Base-by-base conservation (phyloP, 2,888 invertebrate species). In the Hemithea aestivaria region DNA sequence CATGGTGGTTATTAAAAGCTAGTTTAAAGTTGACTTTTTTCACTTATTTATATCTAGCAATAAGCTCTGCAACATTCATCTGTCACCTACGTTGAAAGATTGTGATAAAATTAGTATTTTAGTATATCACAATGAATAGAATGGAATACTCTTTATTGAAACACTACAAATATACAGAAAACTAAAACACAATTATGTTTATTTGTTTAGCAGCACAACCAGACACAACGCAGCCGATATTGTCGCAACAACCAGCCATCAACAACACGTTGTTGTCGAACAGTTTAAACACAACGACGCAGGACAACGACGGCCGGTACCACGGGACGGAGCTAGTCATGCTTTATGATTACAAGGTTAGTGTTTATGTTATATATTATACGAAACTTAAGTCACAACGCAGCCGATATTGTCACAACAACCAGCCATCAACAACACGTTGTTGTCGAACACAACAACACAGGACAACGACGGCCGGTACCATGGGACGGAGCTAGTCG, bases 321-420 rank as follows among this genome's bases (percentile, higher is more conserved):
- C 94, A 94, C 67, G 96, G 96, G 45, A 96, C 96, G 1, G 96
- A 97, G 73, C 89, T 97, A 66, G 96, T 97, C 56, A 96, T 97
- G 92, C 89, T 97, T 10, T 97, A 97, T 71, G 97, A 97, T 87
- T 98, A 97, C 80, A 96, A 96, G 89, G 94, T 92, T 59, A 56
- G 40, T 23, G 6, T 27, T n/a, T n/a, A n/a, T 16, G 16, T 16
- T 16, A 4, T 16, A 16, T 16, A 16, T 16, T 16, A 5, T 16
- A 4, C 3, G 2, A 4, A 4, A 16, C 16, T 4, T n/a, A n/a
- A 62, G 83, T 83, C 39, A 73, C 54, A 41, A 53, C 65, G 0
- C 81, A 74, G 35, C 65, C 73, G 0, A 35, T 67, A 4, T 55
- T 69, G 7, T 53, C 76, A 0, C 66, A 73, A 1, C 66, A 70